Conservation (phyloP, 2,888 invertebrate species). For the Euproctis similis region DNA sequence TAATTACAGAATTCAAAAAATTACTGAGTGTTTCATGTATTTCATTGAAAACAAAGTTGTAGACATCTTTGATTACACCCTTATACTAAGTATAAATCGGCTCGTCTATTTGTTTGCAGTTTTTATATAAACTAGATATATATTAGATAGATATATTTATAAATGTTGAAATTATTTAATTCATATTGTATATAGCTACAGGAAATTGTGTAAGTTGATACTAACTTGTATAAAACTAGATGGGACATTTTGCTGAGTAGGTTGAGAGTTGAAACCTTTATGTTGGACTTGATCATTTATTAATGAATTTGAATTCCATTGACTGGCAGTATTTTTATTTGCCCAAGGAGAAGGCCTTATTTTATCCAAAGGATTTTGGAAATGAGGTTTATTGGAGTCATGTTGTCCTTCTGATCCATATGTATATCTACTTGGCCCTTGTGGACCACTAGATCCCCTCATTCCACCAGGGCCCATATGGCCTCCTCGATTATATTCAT, state of each 20-base stretch:
- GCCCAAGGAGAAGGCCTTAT: conserved; percentile 24
- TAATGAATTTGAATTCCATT: conserved; percentile 12
- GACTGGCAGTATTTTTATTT: conserved; percentile 11
- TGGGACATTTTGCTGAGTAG: conserved; percentile 9
- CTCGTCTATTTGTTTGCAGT: no score
- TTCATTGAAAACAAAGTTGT: no score
- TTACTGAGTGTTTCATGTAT: no score
- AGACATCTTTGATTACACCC: no score
- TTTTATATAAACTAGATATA: no score
- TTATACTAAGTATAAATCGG: no score
- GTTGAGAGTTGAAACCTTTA: conserved; percentile 13
- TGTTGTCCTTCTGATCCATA: conserved; percentile 3
- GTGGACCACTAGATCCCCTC: conserved; percentile 3
- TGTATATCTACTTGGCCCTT: no score
- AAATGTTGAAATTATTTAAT: no score
- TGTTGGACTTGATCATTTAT: conserved; percentile 17
- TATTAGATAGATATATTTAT: no score
- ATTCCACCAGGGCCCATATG: conserved; percentile 4
- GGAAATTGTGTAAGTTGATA: no score
- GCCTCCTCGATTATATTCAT: conserved; percentile 12
- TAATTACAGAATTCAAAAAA: no score
- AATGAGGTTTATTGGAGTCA: conserved; percentile 1
- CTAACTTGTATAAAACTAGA: conserved; percentile 24
- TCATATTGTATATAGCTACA: no score
- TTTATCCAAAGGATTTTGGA: conserved; percentile 6